Evolutionary conservation across 2,113 vertebrate genomes (phyloP).

Genomic region (Cryptomyrus ogoouensis): DNA sequence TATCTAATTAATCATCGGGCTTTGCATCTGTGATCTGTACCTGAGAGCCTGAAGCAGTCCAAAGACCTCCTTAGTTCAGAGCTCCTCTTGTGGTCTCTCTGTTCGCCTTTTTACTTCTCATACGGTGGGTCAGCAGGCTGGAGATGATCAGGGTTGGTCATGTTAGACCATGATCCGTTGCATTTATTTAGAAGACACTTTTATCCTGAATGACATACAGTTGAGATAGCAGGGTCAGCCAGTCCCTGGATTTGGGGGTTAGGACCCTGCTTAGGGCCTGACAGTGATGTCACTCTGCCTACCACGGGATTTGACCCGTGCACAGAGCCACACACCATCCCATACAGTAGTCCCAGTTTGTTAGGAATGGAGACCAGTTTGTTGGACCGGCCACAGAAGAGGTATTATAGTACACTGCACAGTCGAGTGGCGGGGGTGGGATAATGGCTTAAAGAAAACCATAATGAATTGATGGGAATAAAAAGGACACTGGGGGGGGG

Average conservation of each 20-base stretch:
- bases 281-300: not conserved
- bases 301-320: not conserved
- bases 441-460: constrained; percentile 20
- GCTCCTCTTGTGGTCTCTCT: not conserved
- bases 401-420: not conserved
- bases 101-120: not conserved
- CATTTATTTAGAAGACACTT: not conserved
- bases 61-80: not conserved
- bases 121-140: not conserved
- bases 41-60: not conserved
- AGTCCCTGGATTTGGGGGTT: not conserved
- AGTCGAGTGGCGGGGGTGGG: not conserved
- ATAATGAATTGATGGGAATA: constrained; percentile 40
- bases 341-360: not conserved
- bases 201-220: not conserved
- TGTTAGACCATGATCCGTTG: no score
- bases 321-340: not conserved
- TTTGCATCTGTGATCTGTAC: not conserved
- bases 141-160: not conserved
- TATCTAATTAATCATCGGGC: not conserved
- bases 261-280: no score
- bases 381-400: not conserved
- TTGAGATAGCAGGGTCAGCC: not conserved
- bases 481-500: constrained; percentile 18
- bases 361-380: not conserved